Evolutionary conservation across 2,797 vertebrate genomes (phyloP), one percentile per base, ranked within the genome.

Genomic region (Vireo griseus): DNA sequence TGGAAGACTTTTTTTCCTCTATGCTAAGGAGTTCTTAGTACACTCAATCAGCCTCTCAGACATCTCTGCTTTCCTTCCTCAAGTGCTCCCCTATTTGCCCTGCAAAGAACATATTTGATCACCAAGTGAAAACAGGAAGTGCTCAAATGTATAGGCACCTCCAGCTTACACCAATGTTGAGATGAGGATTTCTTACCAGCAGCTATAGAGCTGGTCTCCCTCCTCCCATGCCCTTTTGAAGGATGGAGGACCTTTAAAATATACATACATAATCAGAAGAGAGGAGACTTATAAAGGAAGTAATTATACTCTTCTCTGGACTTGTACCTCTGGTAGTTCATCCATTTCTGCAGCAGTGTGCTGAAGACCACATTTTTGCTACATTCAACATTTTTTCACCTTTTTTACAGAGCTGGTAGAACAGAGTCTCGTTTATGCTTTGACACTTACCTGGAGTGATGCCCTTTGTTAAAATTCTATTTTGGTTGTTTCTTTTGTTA

Each of bases 51-150:
- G 98, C 98, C 98, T 98, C 97, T 98, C 90, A 96, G 98, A 92
- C 97, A 97, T 98, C 98, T 98, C 96, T 97, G 97, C 97, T 97
- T 98, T 98, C 98, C 98, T 98, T 98, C 96, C 96, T 98, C 97
- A 98, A 98, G 98, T 97, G 98, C 98, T 98, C 97, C 97, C 97
- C 96, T 96, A 96, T 98, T 98, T 98, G 98, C 98, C 98, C 97
- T 97, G 98, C 98, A 98, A 98, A 99, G 98, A 98, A 98, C 97
- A 98, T 98, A 98, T 98, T 99, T 98, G 98, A 98, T 98, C 97
- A 62, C 79, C 3, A 98, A 98, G 98, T 98, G 98, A 98, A 99
- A 99, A 99, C 98, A 99, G 99, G 98, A 99, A 99, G 98, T 98
- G 98, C 98, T 99, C 98, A 95, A 97, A 98, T 98, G 98, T 98